Evolutionary conservation across 2,113 vertebrate species (phyloP), one percentile per base, ranked within the genome.

Genomic region (Micronisus gabar): DNA sequence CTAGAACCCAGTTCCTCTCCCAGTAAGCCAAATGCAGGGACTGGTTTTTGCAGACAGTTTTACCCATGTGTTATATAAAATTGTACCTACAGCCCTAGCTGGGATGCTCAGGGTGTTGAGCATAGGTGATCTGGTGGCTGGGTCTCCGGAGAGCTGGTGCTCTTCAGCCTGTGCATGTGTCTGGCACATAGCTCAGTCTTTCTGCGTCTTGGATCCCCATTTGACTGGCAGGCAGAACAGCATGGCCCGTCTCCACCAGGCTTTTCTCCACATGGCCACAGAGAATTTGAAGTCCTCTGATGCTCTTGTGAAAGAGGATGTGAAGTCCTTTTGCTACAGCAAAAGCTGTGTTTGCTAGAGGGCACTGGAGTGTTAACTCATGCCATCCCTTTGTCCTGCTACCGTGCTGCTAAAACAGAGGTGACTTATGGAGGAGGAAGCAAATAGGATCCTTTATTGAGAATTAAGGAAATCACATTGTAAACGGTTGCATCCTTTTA

Each of bases 371-470:
- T 7, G 25, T 84, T 85, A 85, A 62, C 62, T 95, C 66, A 58
- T 0, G 0, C 36, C 15, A 6, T 62, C 21, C 56, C 50, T 86
- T 81, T 65, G 45, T 85, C 83, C 88, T 89, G 83, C 65, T 62
- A 34, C 68, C 22, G 12, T 63, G 1, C 55, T 55, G 56, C 72
- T 81, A 45, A 87, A 34, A 52, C 52, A 61, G 93, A 79, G 27
- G 36, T 89, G 89, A 89, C 89, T 94, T 81, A 89, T 40, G 70
- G 66, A 81, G 86, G 70, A 91, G 91, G 96, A 97, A 97, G 81
- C 65, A 76, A 95, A 94, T 89, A 81, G 73, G 88, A 79, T 81
- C 73, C 81, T 91, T 91, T 84, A 93, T 65, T 92, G 93, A 53
- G 81, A 95, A 94, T 95, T 94, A 94, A 95, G 96, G 94, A 95